Evolutionary conservation across 2,113 vertebrate species (phyloP).

Genomic region (Dunckerocampus dactyliophorus): DNA sequence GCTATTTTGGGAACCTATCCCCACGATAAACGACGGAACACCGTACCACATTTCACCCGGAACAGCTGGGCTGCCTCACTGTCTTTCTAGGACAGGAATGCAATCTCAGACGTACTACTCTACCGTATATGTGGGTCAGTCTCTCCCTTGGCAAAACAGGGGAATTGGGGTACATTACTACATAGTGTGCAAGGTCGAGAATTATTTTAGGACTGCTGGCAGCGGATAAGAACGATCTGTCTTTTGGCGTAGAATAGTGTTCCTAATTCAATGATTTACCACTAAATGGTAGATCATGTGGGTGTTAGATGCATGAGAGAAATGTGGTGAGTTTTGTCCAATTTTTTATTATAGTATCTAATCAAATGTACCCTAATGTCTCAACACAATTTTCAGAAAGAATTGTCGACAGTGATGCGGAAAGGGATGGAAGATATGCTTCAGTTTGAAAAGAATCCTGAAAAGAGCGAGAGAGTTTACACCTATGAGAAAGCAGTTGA

Average conservation of each 20-base stretch:
- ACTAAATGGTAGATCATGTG: background rate
- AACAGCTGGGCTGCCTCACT: background rate
- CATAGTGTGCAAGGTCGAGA: background rate
- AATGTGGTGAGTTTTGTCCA: no score
- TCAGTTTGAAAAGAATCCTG: constrained; percentile 59
- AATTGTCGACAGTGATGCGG: constrained; percentile 37
- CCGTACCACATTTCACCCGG: background rate
- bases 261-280: background rate
- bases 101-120: background rate
- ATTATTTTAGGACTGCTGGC: background rate
- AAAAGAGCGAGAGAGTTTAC: constrained; percentile 58
- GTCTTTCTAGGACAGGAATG: background rate
- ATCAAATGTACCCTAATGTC: background rate
- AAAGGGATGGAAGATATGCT: constrained; percentile 68
- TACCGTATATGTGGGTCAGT: background rate
- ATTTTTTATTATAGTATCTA: no score
- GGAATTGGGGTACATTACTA: background rate
- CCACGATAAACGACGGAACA: no score
- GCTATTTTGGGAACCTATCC: no score
- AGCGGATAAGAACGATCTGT: background rate
- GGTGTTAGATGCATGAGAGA: no score
- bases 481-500: constrained; percentile 73
- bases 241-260: background rate
- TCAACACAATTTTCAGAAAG: constrained; percentile 42
- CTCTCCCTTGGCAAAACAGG: background rate